Evolutionary conservation across 1,140 invertebrate genomes (phyloP).

Genomic region (Drosophila pseudoobscura): DNA sequence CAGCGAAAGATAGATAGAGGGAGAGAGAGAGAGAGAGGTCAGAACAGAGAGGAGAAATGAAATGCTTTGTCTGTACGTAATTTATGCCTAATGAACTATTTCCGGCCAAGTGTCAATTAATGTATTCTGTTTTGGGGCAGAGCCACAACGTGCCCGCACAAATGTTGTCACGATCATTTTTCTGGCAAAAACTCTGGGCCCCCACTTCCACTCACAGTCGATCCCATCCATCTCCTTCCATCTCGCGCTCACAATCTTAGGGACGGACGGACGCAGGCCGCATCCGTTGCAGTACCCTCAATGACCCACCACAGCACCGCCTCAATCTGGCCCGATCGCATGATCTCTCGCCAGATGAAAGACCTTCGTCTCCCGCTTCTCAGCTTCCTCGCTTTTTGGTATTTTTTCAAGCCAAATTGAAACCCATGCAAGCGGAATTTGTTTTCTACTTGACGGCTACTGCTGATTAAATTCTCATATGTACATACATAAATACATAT

Average conservation of each 20-base stretch:
- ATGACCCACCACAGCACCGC: background rate
- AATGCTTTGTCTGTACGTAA: constrained; percentile 76
- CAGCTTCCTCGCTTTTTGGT: constrained; percentile 12
- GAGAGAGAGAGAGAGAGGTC: constrained; percentile 11
- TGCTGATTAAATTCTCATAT: constrained; percentile 48
- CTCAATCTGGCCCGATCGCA: constrained; percentile 20
- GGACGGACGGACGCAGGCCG: constrained; percentile 8
- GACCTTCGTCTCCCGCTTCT: background rate
- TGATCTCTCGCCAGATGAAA: constrained; percentile 5
- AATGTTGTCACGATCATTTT: constrained; percentile 68
- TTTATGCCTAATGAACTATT: constrained; percentile 82
- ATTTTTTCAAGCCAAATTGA: constrained; percentile 62
- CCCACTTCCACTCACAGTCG: background rate
- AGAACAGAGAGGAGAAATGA: background rate
- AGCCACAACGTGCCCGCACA: constrained; percentile 72
- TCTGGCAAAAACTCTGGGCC: constrained; percentile 50
- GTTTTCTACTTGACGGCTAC: constrained; percentile 38
- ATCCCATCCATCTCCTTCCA: too few species aligned
- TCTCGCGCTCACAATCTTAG: too few species aligned
- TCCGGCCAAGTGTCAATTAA: constrained; percentile 81
- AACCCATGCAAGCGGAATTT: constrained; percentile 52
- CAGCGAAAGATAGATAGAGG: background rate
- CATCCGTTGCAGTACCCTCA: constrained; percentile 46
- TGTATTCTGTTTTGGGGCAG: constrained; percentile 72
- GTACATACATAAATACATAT: constrained; percentile 2